Conservation (phyloP, 2,113 vertebrate species). For the Centropus unirufus region DNA sequence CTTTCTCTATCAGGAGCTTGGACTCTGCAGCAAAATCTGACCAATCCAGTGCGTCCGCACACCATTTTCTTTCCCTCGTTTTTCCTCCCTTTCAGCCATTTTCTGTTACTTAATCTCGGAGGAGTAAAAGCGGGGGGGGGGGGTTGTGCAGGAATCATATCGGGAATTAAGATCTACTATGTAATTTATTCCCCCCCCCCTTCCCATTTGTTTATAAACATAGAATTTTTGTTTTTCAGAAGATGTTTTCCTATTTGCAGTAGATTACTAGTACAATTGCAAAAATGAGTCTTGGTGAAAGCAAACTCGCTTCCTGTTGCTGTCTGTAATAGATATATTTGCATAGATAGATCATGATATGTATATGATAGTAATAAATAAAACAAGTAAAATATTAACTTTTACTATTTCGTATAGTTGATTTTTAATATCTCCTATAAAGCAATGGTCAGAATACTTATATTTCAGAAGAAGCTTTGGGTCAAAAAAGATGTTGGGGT, state of each 20-base stretch:
- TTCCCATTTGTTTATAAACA: accelerated
- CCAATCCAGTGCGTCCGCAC: conserved; percentile 22
- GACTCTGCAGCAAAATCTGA: conserved; percentile 65
- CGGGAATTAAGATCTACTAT: background rate
- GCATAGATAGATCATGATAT: background rate
- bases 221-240: background rate
- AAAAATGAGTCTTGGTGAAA: background rate
- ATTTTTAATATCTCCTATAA: accelerated
- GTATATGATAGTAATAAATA: background rate
- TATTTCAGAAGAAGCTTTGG: background rate
- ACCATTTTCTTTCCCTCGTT: conserved; percentile 48
- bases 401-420: background rate
- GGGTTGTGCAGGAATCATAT: too few relatives aligned
- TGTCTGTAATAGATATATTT: background rate
- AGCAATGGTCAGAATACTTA: accelerated
- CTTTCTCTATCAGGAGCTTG: background rate
- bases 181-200: background rate
- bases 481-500: accelerated
- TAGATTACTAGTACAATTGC: accelerated
- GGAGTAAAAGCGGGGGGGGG: background rate
- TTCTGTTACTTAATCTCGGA: conserved; percentile 16
- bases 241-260: accelerated
- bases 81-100: conserved; percentile 58
- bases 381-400: background rate
- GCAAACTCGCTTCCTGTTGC: accelerated